phyloP scores from a whole-genome alignment of 2,888 invertebrate genomes.

The Netelia virgata region DNA sequence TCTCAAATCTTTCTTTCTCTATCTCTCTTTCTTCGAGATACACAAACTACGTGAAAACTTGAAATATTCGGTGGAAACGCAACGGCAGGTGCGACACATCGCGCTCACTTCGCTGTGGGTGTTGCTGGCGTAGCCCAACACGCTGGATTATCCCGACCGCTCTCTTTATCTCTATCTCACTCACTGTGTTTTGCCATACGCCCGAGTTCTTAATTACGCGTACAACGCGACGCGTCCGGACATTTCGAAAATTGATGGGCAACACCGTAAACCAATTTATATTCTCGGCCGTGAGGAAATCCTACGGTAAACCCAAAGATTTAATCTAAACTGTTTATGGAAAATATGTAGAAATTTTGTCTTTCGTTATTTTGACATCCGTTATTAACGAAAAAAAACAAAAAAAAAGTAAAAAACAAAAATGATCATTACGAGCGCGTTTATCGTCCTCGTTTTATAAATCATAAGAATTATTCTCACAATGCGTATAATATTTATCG shows the following conservation, averaged over 20 bases:
- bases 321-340: not conserved
- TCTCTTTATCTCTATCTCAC: not conserved
- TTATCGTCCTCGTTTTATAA: not conserved
- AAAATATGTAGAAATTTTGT: not conserved
- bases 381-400: too few relatives aligned
- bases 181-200: constrained; percentile 2
- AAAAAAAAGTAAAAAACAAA: too few relatives aligned
- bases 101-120: constrained; percentile 35
- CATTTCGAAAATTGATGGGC: constrained; percentile 35
- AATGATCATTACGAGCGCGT: too few relatives aligned
- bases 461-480: not conserved
- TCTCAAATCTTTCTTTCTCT: not conserved
- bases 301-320: not conserved
- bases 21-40: constrained; percentile 5
- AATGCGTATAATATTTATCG: not conserved
- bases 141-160: constrained; percentile 29
- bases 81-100: constrained; percentile 54
- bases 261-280: constrained; percentile 45
- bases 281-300: constrained; percentile 16
- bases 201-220: constrained; percentile 53
- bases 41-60: constrained; percentile 39
- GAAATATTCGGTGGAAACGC: constrained; percentile 52
- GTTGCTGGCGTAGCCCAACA: constrained; percentile 15
- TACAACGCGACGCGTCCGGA: constrained; percentile 24
- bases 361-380: too few relatives aligned